Base-by-base conservation (phyloP, 1,140 invertebrate genomes). In the Zaprionus taronus region DNA sequence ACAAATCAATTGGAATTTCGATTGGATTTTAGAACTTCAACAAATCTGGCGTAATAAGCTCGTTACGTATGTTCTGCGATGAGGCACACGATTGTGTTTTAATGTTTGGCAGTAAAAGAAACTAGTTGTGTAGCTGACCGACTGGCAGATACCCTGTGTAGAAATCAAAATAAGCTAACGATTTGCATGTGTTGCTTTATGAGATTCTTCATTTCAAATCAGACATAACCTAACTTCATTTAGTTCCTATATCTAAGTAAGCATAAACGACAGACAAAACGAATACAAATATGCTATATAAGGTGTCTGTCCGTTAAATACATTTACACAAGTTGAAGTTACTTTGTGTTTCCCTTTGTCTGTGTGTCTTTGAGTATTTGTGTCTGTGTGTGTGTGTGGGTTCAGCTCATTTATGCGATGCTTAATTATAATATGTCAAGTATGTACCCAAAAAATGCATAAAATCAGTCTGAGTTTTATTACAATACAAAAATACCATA, bases 381-480 rank as follows among this genome's bases (percentile, higher is more conserved):
- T 68, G 49, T 55, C 44, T 64, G 24, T 63, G 5, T 65, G 64
- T 81, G 64, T 81, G 22, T 64, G 9, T 56, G 38, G 53, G 17
- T 60, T 73, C 70, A 66, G 62, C 80, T 79, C 83, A 36, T 44
- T 55, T 44, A 57, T 38, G 49, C 20, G 47, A 65, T 57, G 55
- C 53, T 56, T 77, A 71, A 71, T 44, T 72, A 36, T 79, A 69
- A 78, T 49, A 28, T 57, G 20, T 26, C 26, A 44, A 38, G 53
- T 66, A 72, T 64, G 55, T 57, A 72, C 20, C 34, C 62, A 65
- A 44, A 79, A 80, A 84, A 87, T 89, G 84, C 84, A 72, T 87
- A 80, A 87, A 87, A 87, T 87, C 84, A 90, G 85, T 89, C 85
- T 85, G 85, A 91, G 78, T 80, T 73, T 81, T 85, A 72, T 85